Conservation (phyloP, 2,113 vertebrate genomes). For the Fregetta grallaria region DNA sequence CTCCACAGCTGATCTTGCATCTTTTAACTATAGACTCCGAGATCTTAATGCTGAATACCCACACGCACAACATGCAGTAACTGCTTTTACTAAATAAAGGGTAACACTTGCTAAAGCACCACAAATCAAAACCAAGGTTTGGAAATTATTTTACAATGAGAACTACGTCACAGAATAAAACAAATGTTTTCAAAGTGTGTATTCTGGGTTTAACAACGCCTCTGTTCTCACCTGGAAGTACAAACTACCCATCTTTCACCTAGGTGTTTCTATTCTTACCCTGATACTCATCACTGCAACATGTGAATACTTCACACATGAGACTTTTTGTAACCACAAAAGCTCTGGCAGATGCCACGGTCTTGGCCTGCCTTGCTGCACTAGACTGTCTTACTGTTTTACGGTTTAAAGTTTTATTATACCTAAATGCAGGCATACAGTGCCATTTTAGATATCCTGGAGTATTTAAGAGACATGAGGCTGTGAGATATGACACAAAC, state of each 20-base stretch:
- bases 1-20: background rate
- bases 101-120: background rate
- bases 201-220: background rate
- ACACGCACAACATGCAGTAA: too few species aligned
- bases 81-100: background rate
- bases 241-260: background rate
- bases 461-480: background rate
- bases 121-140: background rate
- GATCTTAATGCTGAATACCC: background rate
- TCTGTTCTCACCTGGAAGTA: background rate
- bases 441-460: background rate
- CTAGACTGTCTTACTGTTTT: background rate
- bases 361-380: background rate
- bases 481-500: background rate
- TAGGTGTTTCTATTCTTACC: background rate
- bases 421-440: background rate
- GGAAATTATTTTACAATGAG: background rate
- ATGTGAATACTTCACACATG: rapidly evolving
- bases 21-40: too few species aligned
- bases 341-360: background rate
- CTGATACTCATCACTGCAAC: background rate
- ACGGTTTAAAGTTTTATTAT: background rate
- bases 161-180: background rate
- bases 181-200: background rate
- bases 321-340: background rate